Evolutionary conservation across 2,113 vertebrate genomes (phyloP).

Genomic region (Cyphomyrus discorhynchus): DNA sequence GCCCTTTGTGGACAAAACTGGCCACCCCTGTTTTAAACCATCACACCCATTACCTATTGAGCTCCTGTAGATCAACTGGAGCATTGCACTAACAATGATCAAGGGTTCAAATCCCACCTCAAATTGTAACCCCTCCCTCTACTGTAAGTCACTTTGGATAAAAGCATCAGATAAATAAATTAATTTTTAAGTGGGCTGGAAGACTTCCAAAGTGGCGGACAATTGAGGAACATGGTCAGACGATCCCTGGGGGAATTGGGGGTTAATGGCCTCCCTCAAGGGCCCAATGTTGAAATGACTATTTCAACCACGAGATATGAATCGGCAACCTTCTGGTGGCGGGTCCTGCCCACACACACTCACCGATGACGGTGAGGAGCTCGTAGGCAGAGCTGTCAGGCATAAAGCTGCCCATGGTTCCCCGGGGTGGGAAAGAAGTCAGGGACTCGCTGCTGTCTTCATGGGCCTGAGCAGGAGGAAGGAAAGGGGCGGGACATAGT

Average conservation of each 20-base stretch:
- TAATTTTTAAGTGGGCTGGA: not conserved
- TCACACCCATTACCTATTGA: not conserved
- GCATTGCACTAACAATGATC: not conserved
- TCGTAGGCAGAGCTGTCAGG: conserved; percentile 84
- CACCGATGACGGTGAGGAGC: conserved; percentile 81
- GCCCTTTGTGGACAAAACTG: not conserved
- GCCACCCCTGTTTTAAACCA: not conserved
- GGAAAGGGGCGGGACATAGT: not conserved
- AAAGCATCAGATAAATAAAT: not conserved
- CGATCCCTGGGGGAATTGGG: not conserved
- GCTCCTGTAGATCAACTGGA: not conserved
- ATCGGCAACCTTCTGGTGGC: not conserved
- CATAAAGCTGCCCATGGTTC: conserved; percentile 82
- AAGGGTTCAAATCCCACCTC: not conserved
- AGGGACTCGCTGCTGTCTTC: conserved; percentile 87
- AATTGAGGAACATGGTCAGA: not conserved
- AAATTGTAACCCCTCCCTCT: not conserved
- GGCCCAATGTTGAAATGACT: not conserved
- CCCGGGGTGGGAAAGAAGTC: conserved; percentile 71
- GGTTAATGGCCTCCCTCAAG: not conserved
- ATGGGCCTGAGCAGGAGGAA: conserved; percentile 68
- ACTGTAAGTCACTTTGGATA: not conserved
- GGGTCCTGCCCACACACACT: conserved; percentile 4
- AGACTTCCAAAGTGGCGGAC: not conserved
- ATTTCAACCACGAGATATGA: not conserved